Conservation (phyloP, 2,797 vertebrate genomes). For the Alfaro cultratus region DNA sequence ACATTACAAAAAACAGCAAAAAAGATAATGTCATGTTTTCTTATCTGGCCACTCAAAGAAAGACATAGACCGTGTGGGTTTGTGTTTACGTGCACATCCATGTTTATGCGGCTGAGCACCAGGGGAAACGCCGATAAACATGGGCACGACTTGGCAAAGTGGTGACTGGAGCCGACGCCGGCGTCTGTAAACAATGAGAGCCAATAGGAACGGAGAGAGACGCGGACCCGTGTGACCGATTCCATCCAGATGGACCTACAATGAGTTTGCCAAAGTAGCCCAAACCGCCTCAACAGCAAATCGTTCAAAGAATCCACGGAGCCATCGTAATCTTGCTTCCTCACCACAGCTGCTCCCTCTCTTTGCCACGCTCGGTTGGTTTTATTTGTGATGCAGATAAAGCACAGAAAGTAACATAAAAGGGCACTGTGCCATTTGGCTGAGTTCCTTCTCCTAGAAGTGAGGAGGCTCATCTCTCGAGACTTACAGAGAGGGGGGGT, state of each 20-base stretch:
- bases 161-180: conserved; percentile 49
- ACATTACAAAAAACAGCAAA: conserved; percentile 27
- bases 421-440: conserved; percentile 71
- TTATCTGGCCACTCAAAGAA: conserved; percentile 67
- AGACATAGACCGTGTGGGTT: conserved; percentile 54
- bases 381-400: conserved; percentile 38
- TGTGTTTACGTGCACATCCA: conserved; percentile 51
- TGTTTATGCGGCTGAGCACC: conserved; percentile 49
- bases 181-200: conserved; percentile 59
- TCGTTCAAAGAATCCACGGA: conserved; percentile 56
- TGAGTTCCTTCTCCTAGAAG: conserved; percentile 50
- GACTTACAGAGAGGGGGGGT: not conserved
- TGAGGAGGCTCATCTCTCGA: conserved; percentile 51
- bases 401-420: conserved; percentile 58
- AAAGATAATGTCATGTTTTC: conserved; percentile 67
- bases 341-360: conserved; percentile 54
- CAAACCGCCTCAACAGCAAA: conserved; percentile 22
- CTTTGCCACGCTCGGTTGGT: conserved; percentile 53
- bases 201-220: conserved; percentile 63
- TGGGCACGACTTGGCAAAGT: conserved; percentile 59
- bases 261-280: conserved; percentile 40
- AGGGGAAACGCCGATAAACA: conserved; percentile 63
- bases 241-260: conserved; percentile 65
- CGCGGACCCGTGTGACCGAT: conserved; percentile 55
- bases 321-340: conserved; percentile 56